A percentile compares a stretch with the other conserved stretches of the same genome.
Conservation (phyloP, 2,113 vertebrate genomes). For the Fukomys damarensis region DNA sequence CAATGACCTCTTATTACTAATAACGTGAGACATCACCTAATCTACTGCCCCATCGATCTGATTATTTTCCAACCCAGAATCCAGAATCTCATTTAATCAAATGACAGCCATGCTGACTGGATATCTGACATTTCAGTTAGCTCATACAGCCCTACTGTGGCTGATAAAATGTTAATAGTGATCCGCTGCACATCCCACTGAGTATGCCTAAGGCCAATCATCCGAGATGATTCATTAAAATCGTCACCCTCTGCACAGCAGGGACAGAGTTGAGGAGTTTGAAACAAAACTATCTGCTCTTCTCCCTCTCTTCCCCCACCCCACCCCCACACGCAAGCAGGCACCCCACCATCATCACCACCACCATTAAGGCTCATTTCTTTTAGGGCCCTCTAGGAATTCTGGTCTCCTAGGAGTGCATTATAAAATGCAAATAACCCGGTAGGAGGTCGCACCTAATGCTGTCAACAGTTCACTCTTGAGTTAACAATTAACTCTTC, state of each 20-base stretch:
- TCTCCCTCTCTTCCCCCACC: not conserved
- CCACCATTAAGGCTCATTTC: slow-evolving; percentile 12
- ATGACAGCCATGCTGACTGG: not conserved
- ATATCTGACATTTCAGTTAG: not conserved
- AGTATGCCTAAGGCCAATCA: too few relatives aligned
- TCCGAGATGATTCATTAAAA: not conserved
- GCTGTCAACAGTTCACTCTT: slow-evolving; percentile 15
- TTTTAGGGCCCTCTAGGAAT: slow-evolving; percentile 50
- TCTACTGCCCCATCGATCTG: too few relatives aligned
- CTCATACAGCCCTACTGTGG: not conserved
- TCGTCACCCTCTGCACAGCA: not conserved
- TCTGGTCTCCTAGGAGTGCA: slow-evolving; percentile 56
- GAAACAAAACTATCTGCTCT: not conserved
- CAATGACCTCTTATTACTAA: not conserved
- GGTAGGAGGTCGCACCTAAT: not conserved
- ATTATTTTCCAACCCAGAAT: not conserved
- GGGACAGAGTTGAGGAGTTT: not conserved
- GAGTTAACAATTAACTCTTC: slow-evolving; percentile 67
- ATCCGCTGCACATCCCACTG: not conserved
- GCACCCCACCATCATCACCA: not conserved
- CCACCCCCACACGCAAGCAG: not conserved
- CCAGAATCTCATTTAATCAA: not conserved
- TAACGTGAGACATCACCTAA: not conserved
- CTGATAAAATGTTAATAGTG: not conserved
- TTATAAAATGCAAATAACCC: slow-evolving; percentile 76